Evolutionary conservation across 2,888 invertebrate species (phyloP).

Genomic region (Myathropa florea): DNA sequence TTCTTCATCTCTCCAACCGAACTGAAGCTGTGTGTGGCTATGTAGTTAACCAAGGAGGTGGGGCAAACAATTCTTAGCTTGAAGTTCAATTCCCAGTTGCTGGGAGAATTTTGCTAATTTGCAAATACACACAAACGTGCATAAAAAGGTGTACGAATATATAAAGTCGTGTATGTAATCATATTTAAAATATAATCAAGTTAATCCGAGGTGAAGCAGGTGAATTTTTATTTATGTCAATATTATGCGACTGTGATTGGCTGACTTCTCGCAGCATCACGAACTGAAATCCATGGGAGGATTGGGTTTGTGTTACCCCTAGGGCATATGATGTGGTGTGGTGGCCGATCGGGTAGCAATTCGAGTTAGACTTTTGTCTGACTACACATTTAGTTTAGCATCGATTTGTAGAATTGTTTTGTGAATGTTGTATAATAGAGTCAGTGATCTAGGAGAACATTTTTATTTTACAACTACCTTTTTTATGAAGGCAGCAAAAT

Average conservation of each 20-base stretch:
- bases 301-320: slow-evolving; percentile 9
- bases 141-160: not conserved
- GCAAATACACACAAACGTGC: not conserved
- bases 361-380: not conserved
- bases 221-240: slow-evolving; percentile 34
- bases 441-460: no score
- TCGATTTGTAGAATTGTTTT: slow-evolving; percentile 1
- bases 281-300: not conserved
- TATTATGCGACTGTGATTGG: slow-evolving; percentile 26
- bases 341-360: not conserved
- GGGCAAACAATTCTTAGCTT: not conserved
- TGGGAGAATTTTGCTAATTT: slow-evolving; percentile 19
- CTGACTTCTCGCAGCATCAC: slow-evolving; percentile 31
- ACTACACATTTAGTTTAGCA: not conserved
- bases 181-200: slow-evolving; percentile 6
- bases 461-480: no score
- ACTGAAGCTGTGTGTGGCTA: slow-evolving; percentile 37
- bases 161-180: not conserved
- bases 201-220: slow-evolving; percentile 10
- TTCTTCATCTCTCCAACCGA: slow-evolving; percentile 41
- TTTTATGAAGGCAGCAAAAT: no score
- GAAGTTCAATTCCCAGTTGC: slow-evolving; percentile 1
- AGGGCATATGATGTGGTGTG: not conserved
- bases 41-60: not conserved
- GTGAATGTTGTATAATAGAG: not conserved